phyloP scores from a whole-genome alignment of 2,113 vertebrate species.

The Talpa occidentalis region DNA sequence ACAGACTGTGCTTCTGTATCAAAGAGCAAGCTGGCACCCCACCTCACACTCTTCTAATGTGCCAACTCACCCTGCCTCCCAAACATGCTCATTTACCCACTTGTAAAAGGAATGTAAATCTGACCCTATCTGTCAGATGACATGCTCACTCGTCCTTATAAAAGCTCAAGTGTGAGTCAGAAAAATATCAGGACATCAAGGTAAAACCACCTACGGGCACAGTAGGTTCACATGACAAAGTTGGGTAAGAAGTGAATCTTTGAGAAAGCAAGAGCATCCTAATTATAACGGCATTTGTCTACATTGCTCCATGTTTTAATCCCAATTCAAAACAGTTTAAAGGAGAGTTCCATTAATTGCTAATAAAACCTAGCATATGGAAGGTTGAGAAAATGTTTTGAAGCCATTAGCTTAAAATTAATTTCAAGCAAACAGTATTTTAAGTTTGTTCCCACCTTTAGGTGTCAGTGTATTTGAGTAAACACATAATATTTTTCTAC shows the following conservation, averaged over 20 bases:
- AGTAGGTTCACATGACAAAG: not conserved
- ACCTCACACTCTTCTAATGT: not conserved
- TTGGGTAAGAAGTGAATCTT: conserved; percentile 40
- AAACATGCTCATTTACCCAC: conserved; percentile 30
- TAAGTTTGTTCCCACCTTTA: not conserved
- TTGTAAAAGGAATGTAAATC: not conserved
- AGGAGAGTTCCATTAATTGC: not conserved
- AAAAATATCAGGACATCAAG: conserved; percentile 41
- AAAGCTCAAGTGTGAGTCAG: conserved; percentile 64
- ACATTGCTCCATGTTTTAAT: conserved; percentile 9
- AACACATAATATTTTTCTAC: not conserved
- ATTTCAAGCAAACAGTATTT: conserved; percentile 7
- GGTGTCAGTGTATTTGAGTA: not conserved
- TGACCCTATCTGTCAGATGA: conserved; percentile 49
- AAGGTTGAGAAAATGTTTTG: not conserved
- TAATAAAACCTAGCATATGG: not conserved
- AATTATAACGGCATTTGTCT: not conserved
- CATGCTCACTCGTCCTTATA: not conserved
- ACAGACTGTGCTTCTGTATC: not conserved
- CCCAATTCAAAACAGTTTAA: conserved; percentile 33
- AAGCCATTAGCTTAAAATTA: not conserved
- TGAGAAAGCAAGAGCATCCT: not conserved
- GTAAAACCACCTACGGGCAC: conserved; percentile 35
- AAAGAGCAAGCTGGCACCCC: not conserved
- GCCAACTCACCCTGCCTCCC: conserved; percentile 13